These are phyloP conservation scores for Nyctibius bracteatus DNA, from an alignment of 2,113 vertebrate species.

Conservation along the genomic window DNA sequence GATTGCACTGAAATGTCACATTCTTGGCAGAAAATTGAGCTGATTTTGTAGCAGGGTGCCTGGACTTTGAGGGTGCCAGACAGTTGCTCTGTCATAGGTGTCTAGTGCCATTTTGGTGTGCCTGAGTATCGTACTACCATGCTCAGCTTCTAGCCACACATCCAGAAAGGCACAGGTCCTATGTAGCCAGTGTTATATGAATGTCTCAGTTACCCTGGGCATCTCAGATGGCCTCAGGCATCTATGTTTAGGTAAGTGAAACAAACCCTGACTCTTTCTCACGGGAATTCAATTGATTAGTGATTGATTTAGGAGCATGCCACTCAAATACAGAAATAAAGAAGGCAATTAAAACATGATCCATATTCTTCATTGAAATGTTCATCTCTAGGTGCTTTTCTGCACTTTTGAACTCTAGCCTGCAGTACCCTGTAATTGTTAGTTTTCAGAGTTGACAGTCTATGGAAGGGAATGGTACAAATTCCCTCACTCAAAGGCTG, in stretches of 20 bases:
- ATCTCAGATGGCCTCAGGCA: background rate
- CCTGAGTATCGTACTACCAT: background rate
- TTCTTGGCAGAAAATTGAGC: background rate
- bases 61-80: background rate
- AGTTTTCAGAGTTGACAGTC: background rate
- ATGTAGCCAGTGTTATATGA: rapidly evolving
- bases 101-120: background rate
- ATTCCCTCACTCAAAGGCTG: background rate
- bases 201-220: background rate
- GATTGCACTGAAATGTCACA: constrained; percentile 1
- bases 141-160: background rate
- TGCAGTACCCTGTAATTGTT: background rate
- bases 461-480: background rate
- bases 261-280: background rate
- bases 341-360: background rate
- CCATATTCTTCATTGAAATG: background rate
- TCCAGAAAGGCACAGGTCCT: background rate
- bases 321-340: background rate
- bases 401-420: background rate
- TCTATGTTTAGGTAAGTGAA: background rate
- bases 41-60: background rate
- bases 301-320: background rate
- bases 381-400: background rate
- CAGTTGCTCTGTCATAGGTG: background rate
- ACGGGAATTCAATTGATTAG: background rate